Evolutionary conservation across 2,888 invertebrate species (phyloP), one percentile per base, ranked within the genome.

Genomic region (Tribolium freemani): DNA sequence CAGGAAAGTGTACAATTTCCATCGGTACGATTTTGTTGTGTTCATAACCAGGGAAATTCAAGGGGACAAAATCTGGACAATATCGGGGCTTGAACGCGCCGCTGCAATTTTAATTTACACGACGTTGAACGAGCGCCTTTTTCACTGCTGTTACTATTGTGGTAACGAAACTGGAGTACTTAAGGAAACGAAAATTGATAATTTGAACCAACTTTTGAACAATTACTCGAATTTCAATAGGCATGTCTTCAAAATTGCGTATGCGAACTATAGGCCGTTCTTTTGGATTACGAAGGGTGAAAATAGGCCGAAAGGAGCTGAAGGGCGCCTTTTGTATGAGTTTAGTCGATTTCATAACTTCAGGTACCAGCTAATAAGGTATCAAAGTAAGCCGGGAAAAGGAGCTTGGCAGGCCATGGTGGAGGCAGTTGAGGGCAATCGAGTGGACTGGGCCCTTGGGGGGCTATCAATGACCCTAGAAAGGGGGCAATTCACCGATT

Each of bases 401-500:
- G 72, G 71, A 6, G 48, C 63, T n/a, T 74, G 73, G 64, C 63
- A 70, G 31, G 13, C 57, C 1, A 71, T 78, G 76, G 30, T 77
- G 4, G 48, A 74, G 46, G 71, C 57, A 16, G 78, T 78, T 61
- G 69, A 69, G 45, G 11, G 21, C 2, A 54, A 58, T 6, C 46
- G 48, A 16, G 53, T 74, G 9, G 74, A 75, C 50, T 74, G 74
- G 75, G 77, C 77, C 1, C 60, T 77, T n/a, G 74, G 77, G 3
- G 74, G 74, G 9, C 60, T 77, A 26, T 73, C 75, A 0, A 71
- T 71, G 8, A 51, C 73, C 1, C 13, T 69, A 6, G 57, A 56
- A 48, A 11, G 77, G 10, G 68, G 64, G 0, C 46, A 66, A 45
- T 45, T 30, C 5, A 67, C 75, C 1, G 75, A 75, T 46, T 77